These are phyloP conservation scores for Falco naumanni DNA, from an alignment of 2,797 vertebrate species.

Conservation along the genomic window DNA sequence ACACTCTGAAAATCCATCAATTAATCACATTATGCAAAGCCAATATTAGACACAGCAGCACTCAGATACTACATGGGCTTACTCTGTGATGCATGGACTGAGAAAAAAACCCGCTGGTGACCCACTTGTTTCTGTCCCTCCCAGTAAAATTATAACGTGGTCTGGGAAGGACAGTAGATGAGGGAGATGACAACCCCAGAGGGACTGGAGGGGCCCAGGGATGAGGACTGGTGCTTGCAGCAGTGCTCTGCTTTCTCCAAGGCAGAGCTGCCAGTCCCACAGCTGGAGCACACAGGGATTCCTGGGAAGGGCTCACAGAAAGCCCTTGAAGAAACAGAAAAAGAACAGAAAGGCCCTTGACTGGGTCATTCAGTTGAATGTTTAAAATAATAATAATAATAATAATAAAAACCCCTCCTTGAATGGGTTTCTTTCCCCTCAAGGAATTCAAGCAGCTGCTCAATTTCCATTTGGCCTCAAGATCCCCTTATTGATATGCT, in stretches of 20 bases:
- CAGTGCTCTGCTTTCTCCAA: not conserved
- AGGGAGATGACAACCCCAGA: not conserved
- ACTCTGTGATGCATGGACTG: not conserved
- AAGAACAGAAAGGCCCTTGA: slow-evolving; percentile 15
- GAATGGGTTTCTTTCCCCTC: slow-evolving; percentile 23
- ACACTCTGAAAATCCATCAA: slow-evolving; percentile 6
- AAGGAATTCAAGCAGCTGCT: slow-evolving; percentile 42
- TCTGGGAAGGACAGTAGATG: not conserved
- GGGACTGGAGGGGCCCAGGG: not conserved
- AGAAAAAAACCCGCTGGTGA: not conserved
- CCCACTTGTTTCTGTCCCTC: not conserved
- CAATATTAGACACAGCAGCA: not conserved
- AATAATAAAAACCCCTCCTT: not conserved
- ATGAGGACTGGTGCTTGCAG: not conserved
- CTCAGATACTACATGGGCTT: not conserved
- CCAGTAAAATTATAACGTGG: not conserved
- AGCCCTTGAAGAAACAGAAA: too few relatives aligned
- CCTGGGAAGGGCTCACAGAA: not conserved
- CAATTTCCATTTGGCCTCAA: slow-evolving; percentile 52
- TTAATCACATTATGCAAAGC: slow-evolving; percentile 46
- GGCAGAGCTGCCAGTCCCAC: not conserved
- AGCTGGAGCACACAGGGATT: not conserved
- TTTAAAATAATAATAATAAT: slow-evolving; percentile 56
- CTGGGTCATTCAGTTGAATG: slow-evolving; percentile 36
- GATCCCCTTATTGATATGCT: slow-evolving; percentile 44